These are phyloP conservation scores for Tamias sibiricus DNA, from an alignment of 2,113 vertebrate genomes.

Conservation along the genomic window DNA sequence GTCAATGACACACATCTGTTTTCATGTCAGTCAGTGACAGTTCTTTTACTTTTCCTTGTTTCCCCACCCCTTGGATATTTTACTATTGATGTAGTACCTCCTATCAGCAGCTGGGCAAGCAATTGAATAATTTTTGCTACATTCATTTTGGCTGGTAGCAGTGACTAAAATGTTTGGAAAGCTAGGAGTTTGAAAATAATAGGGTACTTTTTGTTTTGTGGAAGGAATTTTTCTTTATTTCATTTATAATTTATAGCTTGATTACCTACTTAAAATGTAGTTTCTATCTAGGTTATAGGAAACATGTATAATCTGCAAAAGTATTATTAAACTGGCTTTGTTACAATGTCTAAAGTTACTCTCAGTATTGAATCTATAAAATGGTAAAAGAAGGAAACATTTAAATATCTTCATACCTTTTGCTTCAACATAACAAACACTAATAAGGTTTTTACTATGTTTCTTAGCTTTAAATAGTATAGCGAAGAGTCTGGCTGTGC, in stretches of 20 bases:
- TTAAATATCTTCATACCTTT: constrained; percentile 40
- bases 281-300: constrained; percentile 36
- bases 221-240: constrained; percentile 56
- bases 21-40: background rate
- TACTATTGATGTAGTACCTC: background rate
- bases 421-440: background rate
- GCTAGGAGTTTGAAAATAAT: constrained; percentile 46
- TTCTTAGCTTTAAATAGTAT: background rate
- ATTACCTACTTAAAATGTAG: constrained; percentile 65
- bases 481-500: background rate
- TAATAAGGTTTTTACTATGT: background rate
- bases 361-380: constrained; percentile 8
- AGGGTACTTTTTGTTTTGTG: constrained; percentile 36
- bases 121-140: constrained; percentile 16
- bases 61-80: constrained; percentile 9
- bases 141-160: constrained; percentile 41
- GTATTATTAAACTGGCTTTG: constrained; percentile 46
- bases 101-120: background rate
- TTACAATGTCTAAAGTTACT: constrained; percentile 30
- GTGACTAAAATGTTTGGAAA: constrained; percentile 33
- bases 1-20: background rate
- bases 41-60: constrained; percentile 38
- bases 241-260: constrained; percentile 51
- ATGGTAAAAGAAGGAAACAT: background rate
- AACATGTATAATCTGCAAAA: constrained; percentile 30